phyloP scores from a whole-genome alignment of 2,113 vertebrate species.

The Bothrops jararaca region DNA sequence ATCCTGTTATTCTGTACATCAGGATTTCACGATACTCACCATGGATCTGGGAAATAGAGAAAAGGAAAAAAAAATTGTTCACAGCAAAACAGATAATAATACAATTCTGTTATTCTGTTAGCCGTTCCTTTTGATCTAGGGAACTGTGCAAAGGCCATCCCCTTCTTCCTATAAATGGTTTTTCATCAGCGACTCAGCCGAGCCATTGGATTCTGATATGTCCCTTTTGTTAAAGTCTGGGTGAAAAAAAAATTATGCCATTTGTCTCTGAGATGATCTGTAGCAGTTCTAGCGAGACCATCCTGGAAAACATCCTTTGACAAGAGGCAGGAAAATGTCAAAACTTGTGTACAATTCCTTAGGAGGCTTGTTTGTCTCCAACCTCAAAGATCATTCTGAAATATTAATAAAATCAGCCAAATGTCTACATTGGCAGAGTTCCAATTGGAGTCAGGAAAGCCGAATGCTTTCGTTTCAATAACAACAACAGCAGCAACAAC shows the following conservation, averaged over 20 bases:
- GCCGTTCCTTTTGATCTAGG: neutral
- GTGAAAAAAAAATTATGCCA: neutral
- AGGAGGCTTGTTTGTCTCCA: constrained; percentile 1
- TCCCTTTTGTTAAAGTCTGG: neutral
- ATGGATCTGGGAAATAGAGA: neutral
- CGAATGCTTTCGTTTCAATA: neutral
- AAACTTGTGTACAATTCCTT: neutral
- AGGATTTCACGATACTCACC: neutral
- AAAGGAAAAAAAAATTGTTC: too few relatives aligned
- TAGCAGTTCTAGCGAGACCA: neutral
- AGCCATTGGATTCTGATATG: neutral
- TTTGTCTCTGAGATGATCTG: neutral
- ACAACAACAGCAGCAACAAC: neutral
- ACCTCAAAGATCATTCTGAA: constrained; percentile 5
- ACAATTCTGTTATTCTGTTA: neutral
- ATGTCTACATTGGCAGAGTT: neutral
- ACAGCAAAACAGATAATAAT: neutral
- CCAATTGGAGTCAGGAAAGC: neutral
- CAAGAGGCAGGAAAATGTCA: constrained; percentile 14
- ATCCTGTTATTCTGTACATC: neutral
- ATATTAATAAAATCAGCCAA: constrained; percentile 6
- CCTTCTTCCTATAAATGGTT: too few relatives aligned
- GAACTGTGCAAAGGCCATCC: neutral
- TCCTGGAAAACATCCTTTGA: constrained; percentile 5
- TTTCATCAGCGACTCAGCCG: neutral